Evolutionary conservation across 2,888 invertebrate species (phyloP), one percentile per base, ranked within the genome.

Genomic region (Laothoe populi): DNA sequence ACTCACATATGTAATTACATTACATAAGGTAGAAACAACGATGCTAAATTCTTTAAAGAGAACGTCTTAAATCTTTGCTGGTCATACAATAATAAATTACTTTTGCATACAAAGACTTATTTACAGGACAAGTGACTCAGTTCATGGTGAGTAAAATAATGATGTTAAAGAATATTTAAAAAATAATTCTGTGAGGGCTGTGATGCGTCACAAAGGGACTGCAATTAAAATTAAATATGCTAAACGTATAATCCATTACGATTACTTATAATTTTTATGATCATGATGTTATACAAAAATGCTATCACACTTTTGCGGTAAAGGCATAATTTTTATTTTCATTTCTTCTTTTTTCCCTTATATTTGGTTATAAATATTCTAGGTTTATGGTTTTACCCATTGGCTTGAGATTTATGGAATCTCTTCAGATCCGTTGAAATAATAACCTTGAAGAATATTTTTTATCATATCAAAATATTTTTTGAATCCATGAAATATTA

Each of bases 81-180:
- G 31, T 67, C 75, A 78, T 79, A 80, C 80, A 71, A 74, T 71
- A 53, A 61, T 61, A 61, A 61, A 61, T 58, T 58, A 42, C 40
- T 42, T 31, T 45, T 19, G 19, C 24, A 61, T 40, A 61, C 42
- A 61, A 61, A 61, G 60, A 53, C 49, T 24, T 48, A 42, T 42
- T 61, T 61, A 61, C 53, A 42, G 42, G 42, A 61, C 53, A 61
- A 60, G 21, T 26, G 40, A 42, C 60, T 53, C 60, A 49, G 53
- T 61, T 42, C 60, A 53, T 53, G 60, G 60, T 42, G 42, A 42
- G 31, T 26, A 8, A 40, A 19, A 53, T 42, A 61, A 61, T 60
- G 16, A 48, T 40, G 53, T 61, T 35, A 31, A 53, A 31, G 13
- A 31, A 11, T 38, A 10, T 31, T 31, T 35, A 53, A 53, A 49